A percentile compares a stretch with the other conserved stretches of the same genome.
Evolutionary conservation across 1,140 invertebrate species (phyloP).

Genomic region (Formica selysi): DNA sequence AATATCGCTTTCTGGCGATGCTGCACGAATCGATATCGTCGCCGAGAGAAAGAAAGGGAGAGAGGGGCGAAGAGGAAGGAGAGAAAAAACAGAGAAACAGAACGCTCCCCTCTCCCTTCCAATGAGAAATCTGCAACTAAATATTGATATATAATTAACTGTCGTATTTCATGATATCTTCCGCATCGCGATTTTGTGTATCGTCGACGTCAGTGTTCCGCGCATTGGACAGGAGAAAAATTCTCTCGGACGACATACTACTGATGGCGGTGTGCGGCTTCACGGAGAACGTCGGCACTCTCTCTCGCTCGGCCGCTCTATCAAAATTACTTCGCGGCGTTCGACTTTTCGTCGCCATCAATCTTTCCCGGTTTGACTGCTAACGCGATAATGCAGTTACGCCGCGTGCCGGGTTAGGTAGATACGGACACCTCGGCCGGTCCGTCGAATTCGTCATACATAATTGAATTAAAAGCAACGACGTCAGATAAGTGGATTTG

Average conservation of each 20-base stretch:
- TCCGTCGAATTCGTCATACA: constrained; percentile 62
- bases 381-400: constrained; percentile 65
- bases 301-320: constrained; percentile 39
- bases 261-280: constrained; percentile 24
- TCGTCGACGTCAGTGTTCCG: not conserved
- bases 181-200: not conserved
- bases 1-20: constrained; percentile 49
- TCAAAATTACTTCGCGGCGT: constrained; percentile 61
- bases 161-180: not conserved
- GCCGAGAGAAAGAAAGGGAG: not conserved
- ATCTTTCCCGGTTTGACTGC: constrained; percentile 61
- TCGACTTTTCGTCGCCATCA: constrained; percentile 64
- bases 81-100: too few species aligned
- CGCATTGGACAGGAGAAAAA: not conserved
- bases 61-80: too few species aligned
- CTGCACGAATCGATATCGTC: constrained; percentile 31
- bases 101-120: not conserved
- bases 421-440: not conserved
- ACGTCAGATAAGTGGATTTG: constrained; percentile 49
- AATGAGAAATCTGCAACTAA: not conserved
- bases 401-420: constrained; percentile 3
- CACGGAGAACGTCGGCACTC: not conserved
- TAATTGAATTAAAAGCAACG: constrained; percentile 62
- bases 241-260: not conserved
- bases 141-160: constrained; percentile 28